phyloP scores from a whole-genome alignment of 2,113 vertebrate genomes.

The Lonchura striata region DNA sequence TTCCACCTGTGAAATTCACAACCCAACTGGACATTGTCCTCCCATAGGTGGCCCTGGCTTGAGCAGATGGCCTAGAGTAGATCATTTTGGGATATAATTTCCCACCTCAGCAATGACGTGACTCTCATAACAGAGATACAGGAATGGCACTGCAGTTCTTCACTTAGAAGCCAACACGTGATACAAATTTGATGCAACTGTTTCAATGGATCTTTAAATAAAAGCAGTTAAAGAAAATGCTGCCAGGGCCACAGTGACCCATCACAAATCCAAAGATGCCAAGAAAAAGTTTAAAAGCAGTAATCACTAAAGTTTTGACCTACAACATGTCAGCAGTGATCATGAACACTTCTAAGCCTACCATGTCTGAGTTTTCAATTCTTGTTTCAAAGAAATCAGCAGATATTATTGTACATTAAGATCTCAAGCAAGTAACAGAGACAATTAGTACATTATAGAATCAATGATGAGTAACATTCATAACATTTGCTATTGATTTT shows the following conservation, averaged over 20 bases:
- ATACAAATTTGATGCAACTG: neutral
- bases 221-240: neutral
- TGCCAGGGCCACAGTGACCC: neutral
- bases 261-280: neutral
- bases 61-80: neutral
- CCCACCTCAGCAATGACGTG: neutral
- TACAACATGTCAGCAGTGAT: neutral
- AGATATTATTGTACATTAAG: neutral
- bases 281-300: neutral
- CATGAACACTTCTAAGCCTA: neutral
- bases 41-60: neutral
- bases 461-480: neutral
- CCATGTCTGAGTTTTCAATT: neutral
- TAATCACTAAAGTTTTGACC: neutral
- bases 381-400: neutral
- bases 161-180: neutral
- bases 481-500: neutral
- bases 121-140: neutral
- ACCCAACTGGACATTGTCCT: rapidly evolving
- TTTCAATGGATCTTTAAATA: neutral
- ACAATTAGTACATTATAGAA: neutral
- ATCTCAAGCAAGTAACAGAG: neutral
- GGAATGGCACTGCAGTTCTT: neutral
- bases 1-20: neutral
- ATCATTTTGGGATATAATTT: neutral